phyloP scores from a whole-genome alignment of 1,140 invertebrate species.

The Drosophila orosa region DNA sequence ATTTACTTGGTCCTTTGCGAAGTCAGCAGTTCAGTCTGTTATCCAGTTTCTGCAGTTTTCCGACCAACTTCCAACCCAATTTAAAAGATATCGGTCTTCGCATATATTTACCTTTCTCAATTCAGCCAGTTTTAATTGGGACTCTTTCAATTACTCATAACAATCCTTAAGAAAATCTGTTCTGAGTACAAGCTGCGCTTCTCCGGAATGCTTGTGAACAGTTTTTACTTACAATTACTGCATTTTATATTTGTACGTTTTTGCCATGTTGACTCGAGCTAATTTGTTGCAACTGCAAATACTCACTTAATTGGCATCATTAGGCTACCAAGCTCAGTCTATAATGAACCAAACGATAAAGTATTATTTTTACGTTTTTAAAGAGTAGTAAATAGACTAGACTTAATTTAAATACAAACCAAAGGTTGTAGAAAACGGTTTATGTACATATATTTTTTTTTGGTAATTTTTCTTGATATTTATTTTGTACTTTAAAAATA shows the following conservation, averaged over 20 bases:
- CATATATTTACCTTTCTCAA: neutral
- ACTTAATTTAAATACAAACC: neutral
- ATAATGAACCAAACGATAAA: neutral
- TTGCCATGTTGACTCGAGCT: slow-evolving; percentile 4
- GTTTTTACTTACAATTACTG: neutral
- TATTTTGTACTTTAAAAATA: neutral
- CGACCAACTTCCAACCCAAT: neutral
- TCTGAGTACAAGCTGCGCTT: neutral
- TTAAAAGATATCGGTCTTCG: neutral
- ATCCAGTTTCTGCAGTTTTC: neutral
- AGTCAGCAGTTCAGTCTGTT: neutral
- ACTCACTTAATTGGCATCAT: slow-evolving; percentile 22
- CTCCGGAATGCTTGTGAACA: neutral
- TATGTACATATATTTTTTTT: neutral
- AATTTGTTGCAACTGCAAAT: slow-evolving; percentile 22
- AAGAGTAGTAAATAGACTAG: neutral
- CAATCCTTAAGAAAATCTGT: slow-evolving; percentile 1
- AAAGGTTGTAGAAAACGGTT: neutral
- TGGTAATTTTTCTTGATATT: neutral
- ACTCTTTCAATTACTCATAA: neutral
- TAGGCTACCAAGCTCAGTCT: neutral
- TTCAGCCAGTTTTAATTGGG: slow-evolving; percentile 4
- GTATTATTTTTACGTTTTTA: neutral
- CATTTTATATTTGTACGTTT: slow-evolving; percentile 12
- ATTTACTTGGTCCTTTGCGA: slow-evolving; percentile 3